phyloP scores from a whole-genome alignment of 2,113 vertebrate species.

The Beaufortia kweichowensis region DNA sequence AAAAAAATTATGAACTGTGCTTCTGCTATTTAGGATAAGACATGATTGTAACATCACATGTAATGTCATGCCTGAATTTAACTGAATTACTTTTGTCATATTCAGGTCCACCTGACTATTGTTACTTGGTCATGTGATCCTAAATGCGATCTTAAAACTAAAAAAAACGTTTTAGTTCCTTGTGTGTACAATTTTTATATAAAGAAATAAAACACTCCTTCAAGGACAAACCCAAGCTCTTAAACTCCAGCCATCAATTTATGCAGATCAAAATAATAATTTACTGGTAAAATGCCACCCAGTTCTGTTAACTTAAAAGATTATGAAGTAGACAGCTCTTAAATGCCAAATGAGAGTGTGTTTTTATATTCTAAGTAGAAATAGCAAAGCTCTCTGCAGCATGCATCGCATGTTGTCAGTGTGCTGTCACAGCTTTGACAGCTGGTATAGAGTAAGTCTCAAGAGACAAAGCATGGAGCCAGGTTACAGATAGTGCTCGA shows the following conservation, averaged over 20 bases:
- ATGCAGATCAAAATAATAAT: not conserved
- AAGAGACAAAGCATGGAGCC: conserved; percentile 34
- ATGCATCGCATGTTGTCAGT: conserved; percentile 36
- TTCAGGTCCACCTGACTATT: too few species aligned
- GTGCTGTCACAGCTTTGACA: conserved; percentile 32
- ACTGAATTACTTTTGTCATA: too few species aligned
- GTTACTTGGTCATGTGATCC: too few species aligned
- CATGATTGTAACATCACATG: too few species aligned
- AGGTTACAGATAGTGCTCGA: conserved; percentile 31
- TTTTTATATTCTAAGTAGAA: not conserved
- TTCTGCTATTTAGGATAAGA: too few species aligned
- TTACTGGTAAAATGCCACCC: not conserved
- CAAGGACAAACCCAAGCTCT: not conserved
- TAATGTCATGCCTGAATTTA: too few species aligned
- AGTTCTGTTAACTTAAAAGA: not conserved
- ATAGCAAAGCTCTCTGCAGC: not conserved
- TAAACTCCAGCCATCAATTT: not conserved
- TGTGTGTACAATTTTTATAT: not conserved
- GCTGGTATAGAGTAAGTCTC: conserved; percentile 9
- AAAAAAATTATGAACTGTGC: too few species aligned
- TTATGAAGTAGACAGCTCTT: not conserved
- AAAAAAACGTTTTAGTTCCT: too few species aligned
- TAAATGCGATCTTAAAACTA: too few species aligned
- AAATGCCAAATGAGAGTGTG: conserved; percentile 7
- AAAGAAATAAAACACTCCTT: not conserved